Conservation (phyloP, 2,888 invertebrate species). For the Andrena flavipes region DNA sequence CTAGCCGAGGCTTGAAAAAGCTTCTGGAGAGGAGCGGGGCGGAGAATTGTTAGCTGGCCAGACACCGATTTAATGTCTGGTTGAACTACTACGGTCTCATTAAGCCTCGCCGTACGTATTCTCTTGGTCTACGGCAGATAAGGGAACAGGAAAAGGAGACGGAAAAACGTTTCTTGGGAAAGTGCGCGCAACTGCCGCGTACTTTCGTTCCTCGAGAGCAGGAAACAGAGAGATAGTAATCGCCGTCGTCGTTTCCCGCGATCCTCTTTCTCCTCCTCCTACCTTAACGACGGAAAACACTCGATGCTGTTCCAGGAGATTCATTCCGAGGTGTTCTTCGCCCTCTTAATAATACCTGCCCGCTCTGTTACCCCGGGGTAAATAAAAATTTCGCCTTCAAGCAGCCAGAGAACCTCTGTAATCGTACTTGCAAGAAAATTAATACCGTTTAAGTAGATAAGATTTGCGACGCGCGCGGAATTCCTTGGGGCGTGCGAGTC, state of each 20-base stretch:
- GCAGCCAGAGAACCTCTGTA: background rate
- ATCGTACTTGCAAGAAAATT: conserved; percentile 41
- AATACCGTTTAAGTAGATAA: conserved; percentile 34
- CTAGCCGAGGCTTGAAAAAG: conserved; percentile 47
- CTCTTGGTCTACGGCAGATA: conserved; percentile 54
- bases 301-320: conserved; percentile 66
- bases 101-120: conserved; percentile 70
- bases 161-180: conserved; percentile 67
- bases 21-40: conserved; percentile 44
- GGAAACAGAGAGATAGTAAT: conserved; percentile 73
- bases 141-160: conserved; percentile 60
- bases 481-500: conserved; percentile 5
- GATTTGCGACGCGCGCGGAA: conserved; percentile 10
- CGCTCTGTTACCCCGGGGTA: background rate
- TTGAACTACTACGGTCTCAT: conserved; percentile 74
- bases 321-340: conserved; percentile 47
- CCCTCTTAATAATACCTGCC: conserved; percentile 22
- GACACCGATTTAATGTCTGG: conserved; percentile 74
- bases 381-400: conserved; percentile 44
- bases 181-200: conserved; percentile 57
- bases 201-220: conserved; percentile 61
- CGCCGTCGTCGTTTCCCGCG: conserved; percentile 60
- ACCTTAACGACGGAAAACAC: conserved; percentile 68
- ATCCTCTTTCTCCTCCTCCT: conserved; percentile 20
- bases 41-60: conserved; percentile 66